phyloP scores from a whole-genome alignment of 2,113 vertebrate genomes.

The Oryzias melastigma region DNA sequence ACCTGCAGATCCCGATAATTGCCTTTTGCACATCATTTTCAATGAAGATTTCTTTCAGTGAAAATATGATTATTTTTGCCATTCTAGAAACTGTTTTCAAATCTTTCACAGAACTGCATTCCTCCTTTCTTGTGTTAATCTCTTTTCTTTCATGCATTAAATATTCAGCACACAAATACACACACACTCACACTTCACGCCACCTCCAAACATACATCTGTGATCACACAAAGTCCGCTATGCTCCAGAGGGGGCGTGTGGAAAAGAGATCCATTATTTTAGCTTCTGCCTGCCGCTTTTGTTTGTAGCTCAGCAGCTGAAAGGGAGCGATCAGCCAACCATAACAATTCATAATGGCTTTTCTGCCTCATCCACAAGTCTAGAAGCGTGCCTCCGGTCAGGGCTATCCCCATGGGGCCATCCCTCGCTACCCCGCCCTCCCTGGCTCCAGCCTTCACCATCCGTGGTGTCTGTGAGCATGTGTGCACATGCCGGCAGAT shows the following conservation, averaged over 20 bases:
- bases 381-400: slow-evolving; percentile 76
- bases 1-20: slow-evolving; percentile 47
- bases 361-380: slow-evolving; percentile 81
- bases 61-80: slow-evolving; percentile 10
- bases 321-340: slow-evolving; percentile 77
- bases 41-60: slow-evolving; percentile 32
- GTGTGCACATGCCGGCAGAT: slow-evolving; percentile 7
- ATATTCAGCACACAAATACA: neutral
- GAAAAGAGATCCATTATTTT: slow-evolving; percentile 74
- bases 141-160: neutral
- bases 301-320: slow-evolving; percentile 74
- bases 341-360: slow-evolving; percentile 78
- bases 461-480: slow-evolving; percentile 33
- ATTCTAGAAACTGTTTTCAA: slow-evolving; percentile 18
- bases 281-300: slow-evolving; percentile 73
- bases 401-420: slow-evolving; percentile 50
- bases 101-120: neutral
- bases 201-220: slow-evolving; percentile 52
- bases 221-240: slow-evolving; percentile 56
- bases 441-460: slow-evolving; percentile 24
- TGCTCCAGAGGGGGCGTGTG: slow-evolving; percentile 43
- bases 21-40: slow-evolving; percentile 23
- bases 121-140: neutral
- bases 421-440: neutral
- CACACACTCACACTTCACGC: slow-evolving; percentile 9